A percentile compares a stretch with the other conserved stretches of the same genome.
Evolutionary conservation across 2,888 invertebrate genomes (phyloP).

Genomic region (Drosophila mimetica): DNA sequence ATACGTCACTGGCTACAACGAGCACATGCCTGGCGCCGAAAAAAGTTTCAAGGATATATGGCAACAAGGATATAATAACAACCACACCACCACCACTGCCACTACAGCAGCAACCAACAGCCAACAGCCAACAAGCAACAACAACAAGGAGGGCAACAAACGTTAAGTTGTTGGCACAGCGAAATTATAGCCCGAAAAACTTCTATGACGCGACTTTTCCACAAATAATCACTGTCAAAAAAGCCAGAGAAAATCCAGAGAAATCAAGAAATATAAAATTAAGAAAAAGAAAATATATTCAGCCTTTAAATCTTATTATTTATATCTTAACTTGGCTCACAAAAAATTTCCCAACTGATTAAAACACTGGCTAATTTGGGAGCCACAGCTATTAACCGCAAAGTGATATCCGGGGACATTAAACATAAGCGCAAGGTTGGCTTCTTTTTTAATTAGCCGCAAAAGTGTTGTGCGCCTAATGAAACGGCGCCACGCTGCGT

Average conservation of each 20-base stretch:
- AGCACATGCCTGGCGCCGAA: conserved; percentile 66
- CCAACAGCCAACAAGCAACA: no score
- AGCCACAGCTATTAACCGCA: conserved; percentile 4
- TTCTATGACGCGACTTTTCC: conserved; percentile 4
- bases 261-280: not conserved
- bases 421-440: not conserved
- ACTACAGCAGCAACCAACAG: conserved; percentile 25
- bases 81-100: conserved; percentile 1
- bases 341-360: no score
- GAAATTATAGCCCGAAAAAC: conserved; percentile 19
- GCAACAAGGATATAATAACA: conserved; percentile 50
- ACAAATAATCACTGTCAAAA: conserved; percentile 2
- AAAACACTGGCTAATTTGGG: not conserved
- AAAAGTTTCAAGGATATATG: conserved; percentile 77
- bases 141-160: conserved; percentile 46
- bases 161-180: conserved; percentile 70
- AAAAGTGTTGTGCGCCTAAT: conserved; percentile 25
- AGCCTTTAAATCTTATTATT: no score
- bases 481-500: conserved; percentile 19
- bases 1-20: conserved; percentile 72
- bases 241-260: not conserved
- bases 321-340: no score
- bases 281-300: not conserved
- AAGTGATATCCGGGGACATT: conserved; percentile 6
- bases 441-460: conserved; percentile 30